Evolutionary conservation across 2,888 invertebrate genomes (phyloP), one percentile per base, ranked within the genome.

Genomic region (Thera britannica): DNA sequence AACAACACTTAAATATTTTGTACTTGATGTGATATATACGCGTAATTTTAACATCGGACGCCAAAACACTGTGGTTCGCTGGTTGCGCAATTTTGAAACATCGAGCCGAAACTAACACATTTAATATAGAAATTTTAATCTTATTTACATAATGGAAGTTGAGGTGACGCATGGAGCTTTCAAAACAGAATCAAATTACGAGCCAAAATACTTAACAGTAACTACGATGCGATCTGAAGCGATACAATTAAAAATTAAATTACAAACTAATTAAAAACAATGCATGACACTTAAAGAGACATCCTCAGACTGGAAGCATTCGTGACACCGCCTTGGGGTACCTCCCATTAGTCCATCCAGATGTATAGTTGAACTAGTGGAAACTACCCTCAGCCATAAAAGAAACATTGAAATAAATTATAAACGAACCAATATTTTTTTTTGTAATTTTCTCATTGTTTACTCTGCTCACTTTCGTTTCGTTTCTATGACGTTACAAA

Each of bases 401-500:
- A 83, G 74, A 81, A 84, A 81, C 81, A 82, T 82, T 79, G 82
- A 83, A 80, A 75, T 80, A 84, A 85, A 84, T 81, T 82, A 83
- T 86, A 87, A 83, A 83, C 81, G 79, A 85, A 86, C 71, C 75
- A 77, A 82, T 23, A 23, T 76, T 71, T 71, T 77, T 46, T 78
- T 78, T 78, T 79, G 75, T 80, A 73, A 77, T 78, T 76, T 78
- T 81, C 79, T 78, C 76, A 75, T 77, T 72, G 71, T 77, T 77
- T 75, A 75, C 75, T 80, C 73, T 74, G 76, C 77, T 80, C 74
- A 70, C 75, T 74, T 84, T 81, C 79, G 74, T 81, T 80, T 78
- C 82, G 86, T 88, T 90, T 90, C 92, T 90, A 92, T 91, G 92
- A 92, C 92, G 92, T 89, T 86, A 83, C 83, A 85, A 75, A 82